phyloP scores from a whole-genome alignment of 2,113 vertebrate species.

The Prolemur simus region DNA sequence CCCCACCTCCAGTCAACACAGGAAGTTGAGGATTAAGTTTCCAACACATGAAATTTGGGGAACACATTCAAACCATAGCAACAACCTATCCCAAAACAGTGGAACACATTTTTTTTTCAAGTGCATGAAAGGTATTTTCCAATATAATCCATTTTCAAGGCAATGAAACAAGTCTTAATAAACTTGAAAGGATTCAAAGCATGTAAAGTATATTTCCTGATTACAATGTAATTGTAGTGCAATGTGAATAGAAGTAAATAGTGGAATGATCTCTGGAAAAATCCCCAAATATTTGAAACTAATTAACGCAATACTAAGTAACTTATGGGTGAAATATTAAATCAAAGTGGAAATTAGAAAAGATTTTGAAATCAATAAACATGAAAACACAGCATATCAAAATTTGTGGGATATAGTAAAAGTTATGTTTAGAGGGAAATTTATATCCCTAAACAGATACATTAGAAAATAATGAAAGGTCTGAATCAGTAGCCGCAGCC shows the following conservation, averaged over 20 bases:
- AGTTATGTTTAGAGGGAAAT: not conserved
- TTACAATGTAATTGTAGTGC: not conserved
- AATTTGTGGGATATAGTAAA: not conserved
- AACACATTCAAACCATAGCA: not conserved
- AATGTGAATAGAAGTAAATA: not conserved
- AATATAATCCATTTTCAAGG: not conserved
- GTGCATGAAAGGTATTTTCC: not conserved
- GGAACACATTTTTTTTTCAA: not conserved
- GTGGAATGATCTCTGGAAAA: not conserved
- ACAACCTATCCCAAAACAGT: not conserved
- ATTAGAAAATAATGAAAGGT: not conserved
- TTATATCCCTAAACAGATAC: not conserved
- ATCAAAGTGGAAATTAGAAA: slow-evolving; percentile 12
- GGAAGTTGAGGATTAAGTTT: not conserved
- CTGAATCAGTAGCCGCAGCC: not conserved
- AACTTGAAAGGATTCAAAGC: not conserved
- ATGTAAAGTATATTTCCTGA: not conserved
- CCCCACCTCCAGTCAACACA: not conserved
- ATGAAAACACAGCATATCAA: not conserved
- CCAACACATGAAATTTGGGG: not conserved
- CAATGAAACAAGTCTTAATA: slow-evolving; percentile 19
- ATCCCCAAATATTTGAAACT: not conserved
- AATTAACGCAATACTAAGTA: not conserved
- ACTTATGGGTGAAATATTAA: not conserved
- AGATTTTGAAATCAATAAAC: not conserved